Evolutionary conservation across 2,113 vertebrate genomes (phyloP).

Genomic region (Pantherophis guttatus): DNA sequence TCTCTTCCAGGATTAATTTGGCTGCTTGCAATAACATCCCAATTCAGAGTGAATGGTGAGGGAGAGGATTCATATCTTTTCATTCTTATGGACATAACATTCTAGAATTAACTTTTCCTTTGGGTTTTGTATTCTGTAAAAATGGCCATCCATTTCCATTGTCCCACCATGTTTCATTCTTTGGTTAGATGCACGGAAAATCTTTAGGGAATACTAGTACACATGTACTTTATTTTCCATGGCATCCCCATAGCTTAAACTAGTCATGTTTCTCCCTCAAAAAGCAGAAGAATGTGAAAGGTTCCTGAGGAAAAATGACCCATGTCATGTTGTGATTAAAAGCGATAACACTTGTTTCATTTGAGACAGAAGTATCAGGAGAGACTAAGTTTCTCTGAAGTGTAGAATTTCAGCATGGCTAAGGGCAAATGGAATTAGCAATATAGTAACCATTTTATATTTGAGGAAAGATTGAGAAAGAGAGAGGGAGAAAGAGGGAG

Average conservation of each 20-base stretch:
- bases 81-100: not conserved
- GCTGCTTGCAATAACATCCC: not conserved
- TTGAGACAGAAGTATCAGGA: not conserved
- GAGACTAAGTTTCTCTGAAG: not conserved
- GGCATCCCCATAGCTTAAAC: not conserved
- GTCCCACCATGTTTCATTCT: not conserved
- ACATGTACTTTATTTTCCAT: not conserved
- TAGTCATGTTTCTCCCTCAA: not conserved
- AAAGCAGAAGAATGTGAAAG: not conserved
- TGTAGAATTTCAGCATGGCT: not conserved
- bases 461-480: not conserved
- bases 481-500: not conserved
- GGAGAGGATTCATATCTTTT: not conserved
- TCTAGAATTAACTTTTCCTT: not conserved
- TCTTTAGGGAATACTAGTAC: not conserved
- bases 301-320: too few relatives aligned
- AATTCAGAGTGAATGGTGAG: not conserved
- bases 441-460: not conserved
- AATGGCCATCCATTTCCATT: not conserved
- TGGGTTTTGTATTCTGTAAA: not conserved
- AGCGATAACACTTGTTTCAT: not conserved
- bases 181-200: not conserved
- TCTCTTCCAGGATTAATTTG: not conserved
- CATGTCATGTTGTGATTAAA: not conserved
- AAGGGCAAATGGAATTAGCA: not conserved